Percentiles rank a stretch among this genome's conserved stretches.
These are phyloP conservation scores for Pseudomyrmex gracilis DNA, from an alignment of 1,140 invertebrate genomes.

Conservation along the genomic window DNA sequence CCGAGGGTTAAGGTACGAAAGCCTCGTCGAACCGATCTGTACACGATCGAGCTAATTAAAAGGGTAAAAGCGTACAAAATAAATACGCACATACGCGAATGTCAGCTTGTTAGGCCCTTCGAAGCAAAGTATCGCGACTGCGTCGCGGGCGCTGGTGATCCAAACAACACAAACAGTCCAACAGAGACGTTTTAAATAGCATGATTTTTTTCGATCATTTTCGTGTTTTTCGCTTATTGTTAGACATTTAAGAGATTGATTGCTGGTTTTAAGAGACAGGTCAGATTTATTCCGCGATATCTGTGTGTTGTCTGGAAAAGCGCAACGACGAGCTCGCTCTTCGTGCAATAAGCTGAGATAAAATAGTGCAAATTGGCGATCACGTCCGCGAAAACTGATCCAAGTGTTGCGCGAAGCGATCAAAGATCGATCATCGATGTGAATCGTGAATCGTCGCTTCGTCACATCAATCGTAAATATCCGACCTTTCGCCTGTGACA, in stretches of 20 bases:
- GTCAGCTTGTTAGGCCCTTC: slow-evolving; percentile 68
- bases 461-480: slow-evolving; percentile 19
- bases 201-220: not conserved
- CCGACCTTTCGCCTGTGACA: not conserved
- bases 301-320: not conserved
- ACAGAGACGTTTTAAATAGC: not conserved
- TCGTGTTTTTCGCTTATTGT: not conserved
- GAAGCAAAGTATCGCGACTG: slow-evolving; percentile 63
- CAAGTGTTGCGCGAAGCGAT: not conserved
- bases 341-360: slow-evolving; percentile 27
- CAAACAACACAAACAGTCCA: slow-evolving; percentile 6
- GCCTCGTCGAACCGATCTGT: not conserved
- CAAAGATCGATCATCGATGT: too few relatives aligned
- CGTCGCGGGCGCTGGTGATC: not conserved
- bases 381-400: not conserved
- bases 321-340: slow-evolving; percentile 31
- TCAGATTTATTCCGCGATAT: not conserved
- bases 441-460: not conserved
- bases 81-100: slow-evolving; percentile 44
- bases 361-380: slow-evolving; percentile 30
- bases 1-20: slow-evolving; percentile 46
- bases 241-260: not conserved
- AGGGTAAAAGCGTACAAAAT: slow-evolving; percentile 47
- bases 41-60: slow-evolving; percentile 9
- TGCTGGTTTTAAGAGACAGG: not conserved